Evolutionary conservation across 2,113 vertebrate species (phyloP), one percentile per base, ranked within the genome.

Genomic region (Monopterus albus): DNA sequence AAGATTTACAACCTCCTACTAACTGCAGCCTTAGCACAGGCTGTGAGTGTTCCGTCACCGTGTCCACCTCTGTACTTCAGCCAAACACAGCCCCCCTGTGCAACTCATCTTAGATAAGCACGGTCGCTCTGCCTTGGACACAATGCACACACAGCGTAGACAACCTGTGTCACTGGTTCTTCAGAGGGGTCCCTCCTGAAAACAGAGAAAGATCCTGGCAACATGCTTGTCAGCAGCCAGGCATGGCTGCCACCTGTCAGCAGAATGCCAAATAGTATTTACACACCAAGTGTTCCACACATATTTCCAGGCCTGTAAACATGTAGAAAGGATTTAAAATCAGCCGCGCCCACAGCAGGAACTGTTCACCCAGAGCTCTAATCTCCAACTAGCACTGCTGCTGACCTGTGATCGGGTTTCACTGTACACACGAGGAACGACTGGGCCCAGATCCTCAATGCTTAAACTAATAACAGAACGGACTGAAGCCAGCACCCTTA

Each of bases 261-360:
- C 5, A 25, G 20, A 31, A 25, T 11, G 0, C 36, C 72, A 0
- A 0, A 0, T 13, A 23, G 39, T 75, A 72, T 77, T 69, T 42
- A 70, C 68, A 56, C 61, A 64, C 31, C 0, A 5, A 49, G 21
- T 39, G 35, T 80, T 84, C 69, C 81, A 21, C 8, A 20, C 79
- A 85, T 89, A 72, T 50, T 58, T 79, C n/a, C 11, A 58, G 0
- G 6, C 75, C 23, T 75, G 75, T 64, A 79, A 67, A 82, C 59
- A 56, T 60, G 64, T 14, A 10, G 60, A 73, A 38, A 62, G 45
- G 26, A 39, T 26, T 64, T 71, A 46, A 31, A 25, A 75, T 6
- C 5, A 23, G 55, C 78, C 40, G 0, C 84, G 8, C 86, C 86
- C 62, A 40, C 38, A 45, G 50, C 49, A 58, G 43, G 23, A 4